Base-by-base conservation (phyloP, 2,888 invertebrate species). In the Sabatieria punctata region DNA sequence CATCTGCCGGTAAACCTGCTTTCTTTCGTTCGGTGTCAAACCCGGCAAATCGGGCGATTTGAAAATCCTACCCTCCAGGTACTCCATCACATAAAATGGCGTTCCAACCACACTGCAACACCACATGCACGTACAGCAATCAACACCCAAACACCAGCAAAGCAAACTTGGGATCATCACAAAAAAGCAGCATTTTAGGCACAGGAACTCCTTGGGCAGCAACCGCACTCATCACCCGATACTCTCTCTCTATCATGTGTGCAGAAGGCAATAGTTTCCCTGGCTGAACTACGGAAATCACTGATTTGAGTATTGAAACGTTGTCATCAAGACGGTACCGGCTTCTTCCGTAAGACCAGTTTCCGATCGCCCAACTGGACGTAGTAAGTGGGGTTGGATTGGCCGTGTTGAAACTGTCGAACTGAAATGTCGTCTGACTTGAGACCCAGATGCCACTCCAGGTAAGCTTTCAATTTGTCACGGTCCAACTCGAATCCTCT, bases 301-400 rank as follows among this genome's bases (percentile, higher is more conserved):
- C 57, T 38, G 52, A n/a, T 43, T 22, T 23, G 11, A n/a, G 8
- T 45, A 8, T 23, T 15, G 6, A 8, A 6, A 45, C 15, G 11
- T 4, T 4, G 4, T 18, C 8, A 23, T 22, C 11, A 51, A 33
- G 27, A 23, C 56, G 60, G 53, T 52, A 68, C 68, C 23, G 70
- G 70, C 56, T 70, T 70, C 55, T 70, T 70, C 27, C 70, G 53
- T 1, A 70, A 60, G 18, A 70, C 70, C 43, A 68, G 54, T 45
- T 67, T 58, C 43, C 56, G 58, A 1, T 59, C 60, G 6, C 57
- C 67, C 46, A 63, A 64, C 44, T 54, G 48, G 4, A 70, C 53
- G 48, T 65, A 67, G 52, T 68, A 70, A 2, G 70, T 70, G 4
- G 69, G 70, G 51, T 70, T 70, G 4, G 69, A 69, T 56, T 70